Percentiles rank a stretch among this genome's conserved stretches.
Conservation (phyloP, 2,113 vertebrate species). For the Serilophus lunatus region DNA sequence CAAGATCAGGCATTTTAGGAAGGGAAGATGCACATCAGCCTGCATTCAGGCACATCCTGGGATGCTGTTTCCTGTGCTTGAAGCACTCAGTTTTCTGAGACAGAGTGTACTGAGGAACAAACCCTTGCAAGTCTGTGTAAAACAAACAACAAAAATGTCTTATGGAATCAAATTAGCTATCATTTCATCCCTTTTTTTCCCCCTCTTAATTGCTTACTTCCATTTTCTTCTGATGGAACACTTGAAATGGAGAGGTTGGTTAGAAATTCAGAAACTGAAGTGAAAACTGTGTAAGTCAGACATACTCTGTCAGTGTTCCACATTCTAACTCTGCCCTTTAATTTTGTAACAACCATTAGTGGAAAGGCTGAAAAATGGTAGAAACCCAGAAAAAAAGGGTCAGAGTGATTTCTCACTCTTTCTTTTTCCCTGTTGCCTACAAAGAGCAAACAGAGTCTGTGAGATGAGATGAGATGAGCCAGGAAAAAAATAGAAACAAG, state of each 20-base stretch:
- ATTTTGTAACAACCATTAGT: background rate
- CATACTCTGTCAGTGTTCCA: background rate
- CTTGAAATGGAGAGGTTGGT: background rate
- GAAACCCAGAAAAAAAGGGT: background rate
- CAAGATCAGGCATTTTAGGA: background rate
- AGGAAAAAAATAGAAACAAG: conserved; percentile 16
- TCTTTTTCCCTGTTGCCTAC: background rate
- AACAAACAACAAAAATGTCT: background rate
- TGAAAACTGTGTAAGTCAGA: background rate
- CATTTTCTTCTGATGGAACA: background rate
- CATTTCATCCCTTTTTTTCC: background rate
- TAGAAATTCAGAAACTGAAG: background rate
- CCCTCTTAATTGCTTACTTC: background rate
- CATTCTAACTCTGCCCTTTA: background rate
- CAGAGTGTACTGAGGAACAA: background rate
- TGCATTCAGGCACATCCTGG: background rate
- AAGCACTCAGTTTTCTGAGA: background rate
- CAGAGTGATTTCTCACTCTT: background rate
- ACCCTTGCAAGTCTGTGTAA: background rate
- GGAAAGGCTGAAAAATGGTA: background rate
- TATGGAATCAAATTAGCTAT: background rate
- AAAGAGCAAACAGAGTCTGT: background rate
- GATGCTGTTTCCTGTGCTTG: background rate
- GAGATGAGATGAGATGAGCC: background rate
- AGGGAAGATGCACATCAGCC: background rate